Base-by-base conservation (phyloP, 2,888 invertebrate genomes). In the Microlaimidae sp. region DNA sequence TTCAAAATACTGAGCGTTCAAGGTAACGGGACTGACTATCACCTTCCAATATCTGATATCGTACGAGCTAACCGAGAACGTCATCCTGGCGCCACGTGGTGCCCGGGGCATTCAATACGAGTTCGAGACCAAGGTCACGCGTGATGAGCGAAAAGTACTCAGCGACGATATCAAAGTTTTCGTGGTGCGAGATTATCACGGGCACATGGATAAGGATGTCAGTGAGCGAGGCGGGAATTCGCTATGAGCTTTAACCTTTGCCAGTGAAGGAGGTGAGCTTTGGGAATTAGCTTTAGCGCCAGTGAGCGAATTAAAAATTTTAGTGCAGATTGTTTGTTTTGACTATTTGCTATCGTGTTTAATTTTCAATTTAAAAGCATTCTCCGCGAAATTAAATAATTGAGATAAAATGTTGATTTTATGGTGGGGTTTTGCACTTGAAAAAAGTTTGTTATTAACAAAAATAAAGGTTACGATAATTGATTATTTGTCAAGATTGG, bases 131-230 rank as follows among this genome's bases (percentile, higher is more conserved):
- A 78, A 79, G 66, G 77, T 84, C 0, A 78, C 73, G 50, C 75
- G 75, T 60, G 70, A 75, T 56, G 76, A 76, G 28, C 58, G 60
- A 32, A 59, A 59, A 50, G 62, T 60, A 2, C 28, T 53, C 17
- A 25, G 56, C 13, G 51, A 53, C 7, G 59, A 60, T 5, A 56
- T 68, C n/a, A 65, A 74, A 71, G 73, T 74, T n/a, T 77, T 80
- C 62, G 77, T 81, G 4, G 69, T 81, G 46, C 78, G 79, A 63
- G 75, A 76, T 87, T 7, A 77, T 88, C 23, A 85, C 87, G 1
- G 86, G n/a, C n/a, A n/a, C 87, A 0, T 79, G 82, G 0, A 83
- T 88, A 45, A 80, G 80, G 61, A 87, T 89, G 85, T 88, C 89
- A 1, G 80, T 83, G 41, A 84, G 85, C 28, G 85, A 88, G 62